Evolutionary conservation across 2,113 vertebrate species (phyloP), one percentile per base, ranked within the genome.

Genomic region (Lamprotornis superbus): DNA sequence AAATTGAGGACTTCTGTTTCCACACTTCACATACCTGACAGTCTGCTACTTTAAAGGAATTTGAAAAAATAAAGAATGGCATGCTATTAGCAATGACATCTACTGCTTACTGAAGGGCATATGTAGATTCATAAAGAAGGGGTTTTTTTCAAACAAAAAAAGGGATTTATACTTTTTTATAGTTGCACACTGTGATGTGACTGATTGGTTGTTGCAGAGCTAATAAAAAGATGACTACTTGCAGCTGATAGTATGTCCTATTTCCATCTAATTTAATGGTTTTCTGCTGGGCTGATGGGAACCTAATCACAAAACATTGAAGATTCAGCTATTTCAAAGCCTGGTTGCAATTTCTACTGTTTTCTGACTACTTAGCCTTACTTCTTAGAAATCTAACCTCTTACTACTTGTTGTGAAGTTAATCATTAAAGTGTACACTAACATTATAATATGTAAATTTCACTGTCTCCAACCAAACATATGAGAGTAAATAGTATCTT

Each of bases 201-300:
- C 94, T 97, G 97, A 98, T 96, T 96, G 94, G 84, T 93, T 96
- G 81, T 75, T 93, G 83, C 85, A 97, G 96, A 96, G 90, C 95
- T 97, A 97, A 97, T 97, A 97, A 96, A 95, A 98, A 95, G 91
- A 96, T 84, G 95, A 96, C 84, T 94, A 71, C 96, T 97, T 97
- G 91, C 88, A 96, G 88, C 80, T 95, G 96, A 97, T 95, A 91
- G 84, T 42, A 95, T 83, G 63, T 89, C 89, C 82, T 95, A 97
- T 96, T 98, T 97, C 95, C 91, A 94, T 96, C 89, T 97, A 97
- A 97, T 98, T 97, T 98, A 68, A 95, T 86, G 76, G 87, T 93
- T 97, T 97, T 98, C 95, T 97, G 89, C 93, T 94, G 92, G 87
- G 94, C 67, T 93, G 94, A 94, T 95, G 44, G 95, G 95, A 97